phyloP scores from a whole-genome alignment of 92 coral and sea anemone genomes.

The Porites divaricata region DNA sequence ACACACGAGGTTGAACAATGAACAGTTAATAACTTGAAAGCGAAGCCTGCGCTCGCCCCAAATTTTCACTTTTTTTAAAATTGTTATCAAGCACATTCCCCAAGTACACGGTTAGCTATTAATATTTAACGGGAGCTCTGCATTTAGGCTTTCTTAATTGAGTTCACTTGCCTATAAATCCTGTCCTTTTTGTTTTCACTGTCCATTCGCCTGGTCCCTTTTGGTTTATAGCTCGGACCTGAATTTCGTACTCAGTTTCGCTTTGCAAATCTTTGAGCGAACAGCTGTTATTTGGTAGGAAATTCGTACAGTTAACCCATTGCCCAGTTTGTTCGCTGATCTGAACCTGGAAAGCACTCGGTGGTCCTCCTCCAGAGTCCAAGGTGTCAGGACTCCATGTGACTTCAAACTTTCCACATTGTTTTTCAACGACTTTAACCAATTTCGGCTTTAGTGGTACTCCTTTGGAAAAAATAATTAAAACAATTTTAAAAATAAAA shows the following conservation, averaged over 20 bases:
- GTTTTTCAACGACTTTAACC: background rate
- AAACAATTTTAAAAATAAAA: background rate
- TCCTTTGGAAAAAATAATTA: background rate
- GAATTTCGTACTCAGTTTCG: background rate
- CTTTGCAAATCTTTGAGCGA: background rate
- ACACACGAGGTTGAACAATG: no score
- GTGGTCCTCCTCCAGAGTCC: slow-evolving; percentile 21
- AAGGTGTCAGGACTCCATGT: background rate
- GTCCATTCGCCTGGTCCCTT: background rate
- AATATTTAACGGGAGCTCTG: no score
- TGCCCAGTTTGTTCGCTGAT: background rate
- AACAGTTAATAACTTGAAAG: no score
- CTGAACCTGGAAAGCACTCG: background rate
- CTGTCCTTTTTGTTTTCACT: background rate
- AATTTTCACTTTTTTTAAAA: no score
- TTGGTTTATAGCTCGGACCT: background rate
- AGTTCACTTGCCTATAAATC: background rate
- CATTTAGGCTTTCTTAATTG: no score
- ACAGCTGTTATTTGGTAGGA: background rate
- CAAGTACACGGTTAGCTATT: no score
- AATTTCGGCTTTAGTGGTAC: slow-evolving; percentile 1
- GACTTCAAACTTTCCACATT: background rate
- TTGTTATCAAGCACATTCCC: no score
- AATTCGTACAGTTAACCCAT: slow-evolving; percentile 2
- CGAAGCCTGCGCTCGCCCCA: no score